Evolutionary conservation across 2,113 vertebrate species (phyloP), one percentile per base, ranked within the genome.

Genomic region (Callipepla squamata): DNA sequence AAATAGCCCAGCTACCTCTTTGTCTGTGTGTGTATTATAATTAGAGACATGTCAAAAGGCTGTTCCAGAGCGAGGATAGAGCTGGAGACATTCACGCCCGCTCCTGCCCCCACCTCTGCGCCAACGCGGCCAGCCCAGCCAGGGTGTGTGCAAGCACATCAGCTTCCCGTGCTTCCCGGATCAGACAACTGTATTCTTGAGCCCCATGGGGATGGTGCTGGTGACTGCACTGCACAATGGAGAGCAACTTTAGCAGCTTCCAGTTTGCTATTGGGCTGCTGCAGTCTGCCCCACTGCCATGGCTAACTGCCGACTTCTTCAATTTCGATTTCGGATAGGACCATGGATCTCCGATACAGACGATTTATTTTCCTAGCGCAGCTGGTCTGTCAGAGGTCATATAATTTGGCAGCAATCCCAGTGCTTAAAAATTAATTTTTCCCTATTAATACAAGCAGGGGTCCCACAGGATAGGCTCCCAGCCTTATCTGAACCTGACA

Each of bases 351-450:
- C 97, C 95, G 96, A 97, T 97, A 97, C 4, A 97, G 95, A 96
- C 82, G 44, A 97, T 98, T 97, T 98, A 97, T 98, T 98, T 98
- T 97, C 97, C 96, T 95, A 97, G 94, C 97, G 91, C 98, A 98
- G 98, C 97, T 98, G 98, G 96, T 96, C 97, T 97, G 96, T 97
- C 97, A 97, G 97, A 98, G 98, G 98, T 98, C 97, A 96, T 96
- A 97, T 97, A 98, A 97, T 98, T 98, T 98, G 98, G 98, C 98
- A 98, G 97, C 32, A 69, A 94, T 98, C 98, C 98, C 97, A 98
- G 98, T 95, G 97, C 96, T 98, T 98, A 98, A 98, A 98, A 98
- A 98, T 98, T 98, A 98, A 98, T 98, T 98, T 98, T 97, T 98
- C 97, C 97, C 97, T 98, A 98, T 98, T 98, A 98, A 98, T 98